Evolutionary conservation across 2,797 vertebrate species (phyloP), one percentile per base, ranked within the genome.

Genomic region (Oophaga sylvatica): DNA sequence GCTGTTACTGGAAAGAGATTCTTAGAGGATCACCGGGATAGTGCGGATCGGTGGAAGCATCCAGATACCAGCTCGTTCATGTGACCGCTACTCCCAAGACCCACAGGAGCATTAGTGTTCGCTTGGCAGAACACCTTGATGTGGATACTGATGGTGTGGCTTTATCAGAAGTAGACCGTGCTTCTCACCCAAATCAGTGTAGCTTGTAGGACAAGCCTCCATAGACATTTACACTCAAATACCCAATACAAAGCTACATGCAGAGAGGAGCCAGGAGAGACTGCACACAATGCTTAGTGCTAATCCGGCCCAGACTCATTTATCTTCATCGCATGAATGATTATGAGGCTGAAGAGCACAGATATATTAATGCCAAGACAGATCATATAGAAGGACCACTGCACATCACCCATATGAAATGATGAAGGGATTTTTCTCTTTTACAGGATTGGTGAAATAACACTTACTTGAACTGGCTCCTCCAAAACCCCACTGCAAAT

Each of bases 401-500:
- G 35, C 19, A 63, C 17, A 19, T 63, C 22, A 63, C 22, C 19
- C 60, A 63, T 19, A 65, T 11, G 20, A 65, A n/a, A 65, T 3
- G 6, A 20, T 63, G 19, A 17, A n/a, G 2, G 22, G 22, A 5
- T 17, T 31, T 26, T 26, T 26, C 67, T 31, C 26, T 7, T 0
- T 6, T 29, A 10, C 63, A 29, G 10, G 26, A 68, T 1, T 12
- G 22, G 12, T 41, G 17, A 65, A 19, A 17, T n/a, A 59, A 15
- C 2, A 63, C 95, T 92, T 75, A 95, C 98, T 97, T 99, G 98
- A 80, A 99, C 97, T 0, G 98, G 98, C 95, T 99, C 98, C 95
- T 99, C 98, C 89, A 99, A 94, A 88, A 99, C 98, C 91, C 98
- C 98, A 83, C 98, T 99, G 94, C 98, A 99, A 93, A 99, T 99